Evolutionary conservation across 2,797 vertebrate species (phyloP), one percentile per base, ranked within the genome.

Genomic region (Echeneis naucrates): DNA sequence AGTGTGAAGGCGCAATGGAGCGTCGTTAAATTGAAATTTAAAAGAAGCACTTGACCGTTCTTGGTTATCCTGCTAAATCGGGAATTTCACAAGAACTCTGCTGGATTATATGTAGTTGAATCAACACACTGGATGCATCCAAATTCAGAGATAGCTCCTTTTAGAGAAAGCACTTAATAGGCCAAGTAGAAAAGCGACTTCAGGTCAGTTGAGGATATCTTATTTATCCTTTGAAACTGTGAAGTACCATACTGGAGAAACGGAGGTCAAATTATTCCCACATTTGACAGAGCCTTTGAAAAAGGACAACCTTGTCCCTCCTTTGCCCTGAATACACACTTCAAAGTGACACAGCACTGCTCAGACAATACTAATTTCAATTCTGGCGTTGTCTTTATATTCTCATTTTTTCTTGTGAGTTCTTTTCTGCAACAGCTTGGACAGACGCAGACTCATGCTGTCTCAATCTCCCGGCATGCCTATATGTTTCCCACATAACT

Each of bases 51-150:
- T n/a, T 27, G 24, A 40, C 64, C 14, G 5, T 40, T 32, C 53
- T 19, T 44, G 10, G 3, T 64, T 27, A 17, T 23, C 42, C 23
- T 4, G 4, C 23, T 42, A 54, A 72, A 67, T 27, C 53, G 44
- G 48, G 17, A 10, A 32, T 52, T 24, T 19, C 33, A 48, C 45
- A 21, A n/a, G 23, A 6, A 56, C 9, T 27, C 14, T 3, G 45
- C 48, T 48, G 17, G 51, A 68, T 64, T 45, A 12, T 23, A 16
- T 35, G 35, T 44, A 16, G 71, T 27, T 19, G 12, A 62, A 65
- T 42, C 7, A 23, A 60, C 21, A 50, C 13, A 55, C 7, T 33
- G 1, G 6, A 2, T 32, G 30, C 8, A 8, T 33, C 32, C 8
- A 6, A 7, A 4, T 33, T 9, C 32, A 9, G 8, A 9, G 32